Conservation (phyloP, 1,140 invertebrate genomes). For the Vanessa atalanta region DNA sequence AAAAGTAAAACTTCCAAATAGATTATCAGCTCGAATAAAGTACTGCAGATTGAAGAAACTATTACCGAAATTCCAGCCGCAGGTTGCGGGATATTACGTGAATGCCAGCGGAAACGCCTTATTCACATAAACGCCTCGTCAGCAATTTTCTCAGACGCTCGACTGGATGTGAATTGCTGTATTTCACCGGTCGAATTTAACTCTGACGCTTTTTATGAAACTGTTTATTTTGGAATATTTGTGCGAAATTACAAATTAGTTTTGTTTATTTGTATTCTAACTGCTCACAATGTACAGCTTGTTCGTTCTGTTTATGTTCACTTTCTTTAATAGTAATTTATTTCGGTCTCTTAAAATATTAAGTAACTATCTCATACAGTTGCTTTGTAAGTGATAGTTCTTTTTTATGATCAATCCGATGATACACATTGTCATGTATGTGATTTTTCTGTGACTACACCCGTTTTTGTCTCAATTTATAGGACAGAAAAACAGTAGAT, state of each 20-base stretch:
- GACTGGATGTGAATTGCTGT: conserved; percentile 13
- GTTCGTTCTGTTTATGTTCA: too few species aligned
- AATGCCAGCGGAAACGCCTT: conserved; percentile 25
- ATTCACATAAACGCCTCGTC: conserved; percentile 25
- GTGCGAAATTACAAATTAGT: background rate
- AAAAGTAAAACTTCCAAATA: background rate
- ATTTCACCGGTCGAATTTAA: conserved; percentile 9
- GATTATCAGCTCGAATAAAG: conserved; percentile 6
- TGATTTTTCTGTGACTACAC: too few species aligned
- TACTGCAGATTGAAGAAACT: conserved; percentile 15
- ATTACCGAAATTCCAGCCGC: conserved; percentile 16
- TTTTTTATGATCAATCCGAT: too few species aligned
- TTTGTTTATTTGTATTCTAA: background rate
- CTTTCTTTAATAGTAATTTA: too few species aligned
- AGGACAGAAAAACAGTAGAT: too few species aligned
- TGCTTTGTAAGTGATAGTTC: too few species aligned
- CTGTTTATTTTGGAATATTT: background rate
- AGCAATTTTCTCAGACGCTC: conserved; percentile 24
- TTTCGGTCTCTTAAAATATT: too few species aligned
- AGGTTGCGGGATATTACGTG: conserved; percentile 12
- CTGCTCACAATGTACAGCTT: background rate
- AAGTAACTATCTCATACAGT: too few species aligned
- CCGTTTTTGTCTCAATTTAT: too few species aligned
- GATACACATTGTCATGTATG: too few species aligned
- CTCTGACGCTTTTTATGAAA: conserved; percentile 5